phyloP scores from a whole-genome alignment of 2,888 invertebrate species.

The Molorchus minor region DNA sequence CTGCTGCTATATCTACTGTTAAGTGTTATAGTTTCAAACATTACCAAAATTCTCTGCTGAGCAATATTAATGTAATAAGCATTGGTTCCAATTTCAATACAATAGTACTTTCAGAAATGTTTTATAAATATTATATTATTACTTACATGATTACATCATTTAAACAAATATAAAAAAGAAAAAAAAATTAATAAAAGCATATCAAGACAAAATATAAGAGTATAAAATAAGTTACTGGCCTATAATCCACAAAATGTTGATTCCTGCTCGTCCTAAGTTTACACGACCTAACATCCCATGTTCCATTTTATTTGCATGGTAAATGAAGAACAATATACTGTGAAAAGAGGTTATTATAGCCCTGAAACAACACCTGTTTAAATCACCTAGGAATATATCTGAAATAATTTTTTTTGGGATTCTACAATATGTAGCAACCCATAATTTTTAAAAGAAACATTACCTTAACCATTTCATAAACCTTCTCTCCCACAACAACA shows the following conservation, averaged over 20 bases:
- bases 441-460: no score
- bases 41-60: no score
- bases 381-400: not conserved
- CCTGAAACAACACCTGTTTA: constrained; percentile 64
- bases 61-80: no score
- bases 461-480: constrained; percentile 75
- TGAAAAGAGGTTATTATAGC: constrained; percentile 91
- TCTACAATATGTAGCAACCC: not conserved
- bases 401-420: constrained; percentile 4
- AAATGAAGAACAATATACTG: constrained; percentile 82
- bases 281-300: constrained; percentile 81
- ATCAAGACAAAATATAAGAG: no score
- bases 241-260: constrained; percentile 86
- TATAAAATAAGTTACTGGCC: constrained; percentile 41
- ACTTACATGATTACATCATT: no score
- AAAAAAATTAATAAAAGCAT: not conserved
- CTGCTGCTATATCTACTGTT: no score
- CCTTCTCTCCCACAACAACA: constrained; percentile 72
- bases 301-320: constrained; percentile 76
- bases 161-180: constrained; percentile 6
- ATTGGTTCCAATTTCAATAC: no score
- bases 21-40: no score
- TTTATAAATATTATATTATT: no score
- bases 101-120: no score
- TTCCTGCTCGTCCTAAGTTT: constrained; percentile 79